Evolutionary conservation across 2,113 vertebrate species (phyloP).

Genomic region (Columba janthina): DNA sequence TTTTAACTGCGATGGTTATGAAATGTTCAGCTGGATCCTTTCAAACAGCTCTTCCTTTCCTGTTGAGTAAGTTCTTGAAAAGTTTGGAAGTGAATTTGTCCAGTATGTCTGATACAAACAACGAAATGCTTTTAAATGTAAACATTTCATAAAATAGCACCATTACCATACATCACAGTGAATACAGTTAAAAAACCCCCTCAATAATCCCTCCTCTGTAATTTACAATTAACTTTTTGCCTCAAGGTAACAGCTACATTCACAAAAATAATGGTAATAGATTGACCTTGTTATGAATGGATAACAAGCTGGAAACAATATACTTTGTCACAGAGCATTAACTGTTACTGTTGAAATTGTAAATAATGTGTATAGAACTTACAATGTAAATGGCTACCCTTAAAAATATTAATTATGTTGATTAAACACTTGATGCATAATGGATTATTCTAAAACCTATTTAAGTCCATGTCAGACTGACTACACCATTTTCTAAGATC

Average conservation of each 20-base stretch:
- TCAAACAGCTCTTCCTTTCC: not conserved
- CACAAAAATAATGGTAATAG: slow-evolving; percentile 74
- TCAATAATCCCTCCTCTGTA: slow-evolving; percentile 55
- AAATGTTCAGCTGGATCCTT: slow-evolving; percentile 5
- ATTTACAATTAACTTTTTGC: slow-evolving; percentile 76
- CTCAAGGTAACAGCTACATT: slow-evolving; percentile 72
- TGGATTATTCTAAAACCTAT: slow-evolving; percentile 51
- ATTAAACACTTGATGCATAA: slow-evolving; percentile 68
- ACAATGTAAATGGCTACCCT: slow-evolving; percentile 51
- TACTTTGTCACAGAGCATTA: slow-evolving; percentile 75
- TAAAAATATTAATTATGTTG: slow-evolving; percentile 75
- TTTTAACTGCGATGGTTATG: not conserved
- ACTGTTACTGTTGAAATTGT: slow-evolving; percentile 68
- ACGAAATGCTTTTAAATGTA: slow-evolving; percentile 5
- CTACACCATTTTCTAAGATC: not conserved
- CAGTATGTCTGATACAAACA: not conserved
- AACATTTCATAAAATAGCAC: slow-evolving; percentile 17
- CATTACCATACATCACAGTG: slow-evolving; percentile 18
- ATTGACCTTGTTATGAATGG: slow-evolving; percentile 74
- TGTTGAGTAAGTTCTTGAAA: slow-evolving; percentile 5
- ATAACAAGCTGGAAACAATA: slow-evolving; percentile 76
- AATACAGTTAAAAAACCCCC: slow-evolving; percentile 7
- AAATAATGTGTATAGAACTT: slow-evolving; percentile 61
- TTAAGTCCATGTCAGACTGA: slow-evolving; percentile 32
- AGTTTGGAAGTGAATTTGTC: slow-evolving; percentile 45